Evolutionary conservation across 1,140 invertebrate species (phyloP), one percentile per base, ranked within the genome.

Genomic region (Atopsyche davidsoni): DNA sequence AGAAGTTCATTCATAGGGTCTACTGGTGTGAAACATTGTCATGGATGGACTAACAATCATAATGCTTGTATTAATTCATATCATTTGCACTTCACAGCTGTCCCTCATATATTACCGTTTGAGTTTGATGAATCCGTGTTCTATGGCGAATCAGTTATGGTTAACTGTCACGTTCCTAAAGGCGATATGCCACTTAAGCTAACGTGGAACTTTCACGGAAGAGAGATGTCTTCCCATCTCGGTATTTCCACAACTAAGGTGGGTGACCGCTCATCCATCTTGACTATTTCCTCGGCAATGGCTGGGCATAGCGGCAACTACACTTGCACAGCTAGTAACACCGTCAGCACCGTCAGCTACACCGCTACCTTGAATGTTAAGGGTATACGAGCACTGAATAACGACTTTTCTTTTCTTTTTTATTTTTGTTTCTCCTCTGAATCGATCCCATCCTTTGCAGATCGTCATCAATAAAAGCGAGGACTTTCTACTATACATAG

Each of bases 281-380:
- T 65, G 59, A 71, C 63, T 61, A 74, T 67, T 67, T 75, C 66
- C 59, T 75, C 75, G 41, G 80, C 84, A 52, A 77, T 70, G 59
- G 78, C 80, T 21, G 72, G 75, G 53, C 88, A 92, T 71, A 75
- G 78, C 61, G 86, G 85, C 55, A 78, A 81, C 59, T 93, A 89
- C 68, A 87, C 83, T 43, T 93, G 89, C 69, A 78, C 80, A 54
- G 84, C 82, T 55, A 79, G 70, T 35, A 88, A 87, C 72, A 67
- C 72, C 55, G 88, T 87, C 46, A 85, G 86, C 59, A 80, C 64
- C 55, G 78, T 77, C 64, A 82, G 78, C 64, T 79, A 83, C 59
- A 78, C 80, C 55, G 75, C 83, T 52, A 72, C 73, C 57, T 73
- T 83, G 60, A 69, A 78, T 68, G 67, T 73, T 52, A 70, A 71